Base-by-base conservation (phyloP, 2,888 invertebrate genomes). In the Habrosyne pyritoides region DNA sequence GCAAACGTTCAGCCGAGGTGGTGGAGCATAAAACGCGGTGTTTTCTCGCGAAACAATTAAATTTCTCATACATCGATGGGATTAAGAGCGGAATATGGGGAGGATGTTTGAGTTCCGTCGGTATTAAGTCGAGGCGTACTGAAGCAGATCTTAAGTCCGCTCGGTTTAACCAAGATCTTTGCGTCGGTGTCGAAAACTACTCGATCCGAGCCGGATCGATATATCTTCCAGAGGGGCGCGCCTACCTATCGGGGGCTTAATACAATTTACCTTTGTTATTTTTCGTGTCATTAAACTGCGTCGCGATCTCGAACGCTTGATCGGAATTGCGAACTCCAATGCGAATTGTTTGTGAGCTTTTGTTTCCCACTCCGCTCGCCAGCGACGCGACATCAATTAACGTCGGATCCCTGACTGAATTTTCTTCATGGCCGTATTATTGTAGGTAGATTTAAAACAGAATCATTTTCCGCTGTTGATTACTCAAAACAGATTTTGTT, bases 221-320 rank as follows among this genome's bases (percentile, higher is more conserved):
- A 87, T 84, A 83, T 83, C 76, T 77, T 77, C 77, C 71, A 33
- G 70, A 77, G 78, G 85, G 83, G 82, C 77, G 81, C 81, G 85
- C 86, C 86, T 86, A 86, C 86, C 81, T 85, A 84, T 79, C 78
- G 81, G 82, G 76, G 84, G 86, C 87, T 91, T 89, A 91, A 91
- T 91, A 91, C 91, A 92, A 92, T 92, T 92, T 91, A 91, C 92
- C 91, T 91, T 91, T 91, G 92, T 92, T 92, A 92, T 92, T 92
- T 92, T 91, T 92, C 92, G 91, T 91, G 89, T 92, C 92, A 92
- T 92, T 92, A 91, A 92, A 91, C 90, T 91, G 89, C 89, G 91
- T 90, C 86, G 90, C 89, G 90, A 91, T 91, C 89, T 85, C 85
- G 84, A 89, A 88, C 86, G 87, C 86, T 88, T 79, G 89, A 90